Evolutionary conservation across 2,797 vertebrate species (phyloP), one percentile per base, ranked within the genome.

Genomic region (Carcharodon carcharias): DNA sequence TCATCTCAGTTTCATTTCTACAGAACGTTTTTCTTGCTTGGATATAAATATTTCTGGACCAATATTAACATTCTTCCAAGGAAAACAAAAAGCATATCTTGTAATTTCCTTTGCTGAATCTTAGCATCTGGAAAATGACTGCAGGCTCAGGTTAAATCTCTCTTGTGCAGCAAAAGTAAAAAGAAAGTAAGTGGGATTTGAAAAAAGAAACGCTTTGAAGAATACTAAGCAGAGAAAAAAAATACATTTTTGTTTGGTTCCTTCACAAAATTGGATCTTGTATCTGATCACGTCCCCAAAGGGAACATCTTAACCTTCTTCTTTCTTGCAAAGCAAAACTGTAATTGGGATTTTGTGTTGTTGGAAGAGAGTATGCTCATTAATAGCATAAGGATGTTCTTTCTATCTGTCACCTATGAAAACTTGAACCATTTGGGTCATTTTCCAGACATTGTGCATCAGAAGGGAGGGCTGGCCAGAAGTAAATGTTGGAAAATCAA

Each of bases 101-200:
- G 63, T 45, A 40, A 67, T 94, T 94, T 94, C 61, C 63, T 69
- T 69, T 50, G 40, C 65, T 28, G 45, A 50, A 63, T 95, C 65
- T 69, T 7, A 26, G 93, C 71, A 40, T 71, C 93, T 71, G 93
- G 93, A 69, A 95, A 71, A 54, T 69, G n/a, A 71, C 67, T 95
- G 40, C 23, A 50, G 40, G 65, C 26, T 95, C 40, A 45, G 45
- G 26, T 71, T 71, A 69, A 95, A 95, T 54, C 63, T 95, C 63
- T 28, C 16, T 28, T 95, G 45, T n/a, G 3, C 63, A 95, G 23
- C 11, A 50, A 50, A 95, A 31, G 21, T 54, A 69, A 26, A 69
- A 71, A 95, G 23, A 28, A 91, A 92, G 58, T 21, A 67, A 69
- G 23, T 95, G n/a, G 40, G 67, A 69, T 67, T 95, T 71, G 21